Evolutionary conservation across 2,797 vertebrate species (phyloP).

Genomic region (Takifugu rubripes): DNA sequence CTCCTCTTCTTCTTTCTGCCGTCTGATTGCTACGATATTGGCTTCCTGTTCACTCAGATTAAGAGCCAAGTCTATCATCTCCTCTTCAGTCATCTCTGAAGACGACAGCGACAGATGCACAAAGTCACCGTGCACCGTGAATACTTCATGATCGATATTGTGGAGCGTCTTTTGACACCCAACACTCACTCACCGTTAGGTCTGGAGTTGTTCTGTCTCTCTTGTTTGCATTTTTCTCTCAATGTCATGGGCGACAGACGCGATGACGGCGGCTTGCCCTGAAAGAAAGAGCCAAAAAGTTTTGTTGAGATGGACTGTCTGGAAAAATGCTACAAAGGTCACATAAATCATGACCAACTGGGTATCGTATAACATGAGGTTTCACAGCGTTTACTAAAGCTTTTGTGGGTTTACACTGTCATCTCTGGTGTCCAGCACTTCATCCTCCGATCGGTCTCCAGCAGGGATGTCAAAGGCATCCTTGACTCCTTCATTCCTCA

Average conservation of each 20-base stretch:
- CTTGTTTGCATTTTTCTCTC: slow-evolving; percentile 31
- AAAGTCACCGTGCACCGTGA: background rate
- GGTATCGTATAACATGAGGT: too few species aligned
- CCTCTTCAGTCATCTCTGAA: slow-evolving; percentile 92
- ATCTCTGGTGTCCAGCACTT: slow-evolving; percentile 26
- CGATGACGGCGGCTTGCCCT: slow-evolving; percentile 50
- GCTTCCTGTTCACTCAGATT: slow-evolving; percentile 90
- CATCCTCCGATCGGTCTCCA: slow-evolving; percentile 35
- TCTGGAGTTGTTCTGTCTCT: slow-evolving; percentile 36
- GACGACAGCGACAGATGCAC: slow-evolving; percentile 1
- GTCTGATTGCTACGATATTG: slow-evolving; percentile 72
- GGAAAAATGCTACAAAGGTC: background rate
- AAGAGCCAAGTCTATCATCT: slow-evolving; percentile 90
- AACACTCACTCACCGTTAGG: slow-evolving; percentile 47
- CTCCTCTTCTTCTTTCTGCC: slow-evolving; percentile 84
- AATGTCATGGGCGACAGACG: background rate
- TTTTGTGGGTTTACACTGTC: slow-evolving; percentile 24
- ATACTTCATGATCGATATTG: background rate
- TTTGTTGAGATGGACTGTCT: background rate
- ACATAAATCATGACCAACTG: background rate
- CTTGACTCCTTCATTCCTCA: slow-evolving; percentile 51
- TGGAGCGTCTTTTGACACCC: too few species aligned
- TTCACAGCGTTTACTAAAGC: background rate
- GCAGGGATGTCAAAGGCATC: slow-evolving; percentile 17
- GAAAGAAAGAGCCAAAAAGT: slow-evolving; percentile 1